These are phyloP conservation scores for Drosophila seguyi DNA, from an alignment of 1,140 invertebrate species.

Conservation along the genomic window DNA sequence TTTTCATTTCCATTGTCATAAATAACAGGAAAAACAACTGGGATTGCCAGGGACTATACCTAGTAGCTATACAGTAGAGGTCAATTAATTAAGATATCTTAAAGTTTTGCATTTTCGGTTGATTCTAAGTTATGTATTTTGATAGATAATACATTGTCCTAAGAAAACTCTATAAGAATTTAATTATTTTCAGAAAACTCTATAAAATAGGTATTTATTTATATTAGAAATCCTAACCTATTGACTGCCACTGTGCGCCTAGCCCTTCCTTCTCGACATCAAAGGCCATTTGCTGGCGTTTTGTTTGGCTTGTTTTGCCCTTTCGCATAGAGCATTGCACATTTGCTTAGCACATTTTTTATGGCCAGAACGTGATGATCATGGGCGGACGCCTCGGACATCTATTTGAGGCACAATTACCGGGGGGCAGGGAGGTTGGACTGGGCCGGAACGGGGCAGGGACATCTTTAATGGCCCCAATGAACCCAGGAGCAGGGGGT, in stretches of 20 bases:
- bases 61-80: constrained; percentile 6
- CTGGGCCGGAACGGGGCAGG: background rate
- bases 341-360: constrained; percentile 77
- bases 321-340: constrained; percentile 28
- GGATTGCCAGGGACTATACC: constrained; percentile 15
- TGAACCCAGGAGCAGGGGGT: constrained; percentile 14
- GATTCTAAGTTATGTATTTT: no score
- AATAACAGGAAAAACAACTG: constrained; percentile 55
- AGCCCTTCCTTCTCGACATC: constrained; percentile 25
- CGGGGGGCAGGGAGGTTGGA: background rate
- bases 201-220: background rate
- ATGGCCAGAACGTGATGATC: constrained; percentile 76
- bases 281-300: constrained; percentile 41
- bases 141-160: no score
- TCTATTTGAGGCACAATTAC: constrained; percentile 52
- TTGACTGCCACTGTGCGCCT: constrained; percentile 7
- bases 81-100: background rate
- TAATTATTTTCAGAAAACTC: background rate
- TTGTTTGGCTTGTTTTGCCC: constrained; percentile 37
- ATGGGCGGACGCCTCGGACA: constrained; percentile 48
- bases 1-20: constrained; percentile 56
- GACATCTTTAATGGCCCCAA: constrained; percentile 61
- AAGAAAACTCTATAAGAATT: no score
- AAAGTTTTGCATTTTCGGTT: background rate
- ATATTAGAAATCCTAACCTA: background rate